Evolutionary conservation across 2,797 vertebrate genomes (phyloP).

Genomic region (Nothura maculosa): DNA sequence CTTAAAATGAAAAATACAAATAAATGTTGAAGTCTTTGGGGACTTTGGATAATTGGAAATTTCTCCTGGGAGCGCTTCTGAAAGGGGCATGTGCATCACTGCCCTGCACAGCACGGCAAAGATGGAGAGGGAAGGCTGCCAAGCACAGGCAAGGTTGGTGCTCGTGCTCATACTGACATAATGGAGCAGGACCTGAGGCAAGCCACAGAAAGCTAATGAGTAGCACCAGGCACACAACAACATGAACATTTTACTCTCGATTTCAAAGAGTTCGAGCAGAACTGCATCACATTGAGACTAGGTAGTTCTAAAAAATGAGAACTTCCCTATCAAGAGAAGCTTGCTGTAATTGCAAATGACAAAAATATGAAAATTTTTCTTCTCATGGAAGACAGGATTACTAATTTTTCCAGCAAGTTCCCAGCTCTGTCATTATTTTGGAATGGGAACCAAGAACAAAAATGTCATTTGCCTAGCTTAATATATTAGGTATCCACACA

Average conservation of each 20-base stretch:
- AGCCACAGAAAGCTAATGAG: background rate
- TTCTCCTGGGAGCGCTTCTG: background rate
- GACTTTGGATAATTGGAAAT: background rate
- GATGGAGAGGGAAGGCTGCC: background rate
- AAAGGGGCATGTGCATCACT: background rate
- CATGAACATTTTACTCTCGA: background rate
- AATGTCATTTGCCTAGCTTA: background rate
- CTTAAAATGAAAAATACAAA: background rate
- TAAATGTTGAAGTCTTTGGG: background rate
- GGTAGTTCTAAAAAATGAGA: background rate
- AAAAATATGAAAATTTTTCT: background rate
- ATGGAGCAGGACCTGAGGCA: background rate
- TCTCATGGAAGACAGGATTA: background rate
- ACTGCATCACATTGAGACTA: background rate
- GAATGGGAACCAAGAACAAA: background rate
- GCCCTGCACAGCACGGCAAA: background rate
- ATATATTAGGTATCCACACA: background rate
- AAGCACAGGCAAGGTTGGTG: background rate
- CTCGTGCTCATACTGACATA: background rate
- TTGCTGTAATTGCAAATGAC: background rate
- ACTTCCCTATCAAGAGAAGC: background rate
- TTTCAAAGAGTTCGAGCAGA: slow-evolving; percentile 11
- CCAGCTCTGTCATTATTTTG: background rate
- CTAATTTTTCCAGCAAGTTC: background rate
- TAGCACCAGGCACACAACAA: background rate